Evolutionary conservation across 2,797 vertebrate species (phyloP), one percentile per base, ranked within the genome.

Genomic region (Neopelma chrysocephalum): DNA sequence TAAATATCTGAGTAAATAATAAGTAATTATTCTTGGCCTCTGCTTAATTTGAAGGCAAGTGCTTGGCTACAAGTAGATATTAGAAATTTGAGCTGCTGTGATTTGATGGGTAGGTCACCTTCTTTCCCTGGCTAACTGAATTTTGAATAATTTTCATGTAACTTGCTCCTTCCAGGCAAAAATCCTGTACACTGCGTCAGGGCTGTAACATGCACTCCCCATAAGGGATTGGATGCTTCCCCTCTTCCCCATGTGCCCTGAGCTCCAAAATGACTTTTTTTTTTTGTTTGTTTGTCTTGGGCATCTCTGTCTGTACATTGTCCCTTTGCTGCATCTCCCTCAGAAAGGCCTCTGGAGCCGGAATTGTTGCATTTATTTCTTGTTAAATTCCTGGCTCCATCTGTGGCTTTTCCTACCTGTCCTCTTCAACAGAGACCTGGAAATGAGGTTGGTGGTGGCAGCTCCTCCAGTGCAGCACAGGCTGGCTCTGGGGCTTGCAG

Each of bases 61-160:
- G 34, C 57, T 90, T 89, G 75, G 89, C 71, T 93, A 31, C 57
- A 68, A 80, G 75, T 45, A 36, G 64, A 89, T 96, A 96, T 85
- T 91, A 93, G 94, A 95, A 95, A 96, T 82, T 23, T 69, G 91
- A 97, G 90, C 96, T 90, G 90, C 91, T 95, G 91, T 90, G 94
- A 80, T 94, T 90, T 92, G 90, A 94, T 93, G 88, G 31, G 71
- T 54, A 43, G 69, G 83, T 95, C 77, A 80, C 92, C 66, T 91
- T 76, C 80, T 79, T 90, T 72, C 58, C 18, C 48, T 60, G 56
- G 66, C 32, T 82, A 79, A 45, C 62, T 87, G 77, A 84, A 77
- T 87, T 79, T 56, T 66, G 62, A 70, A 32, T 69, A 22, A 47
- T 87, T 93, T 82, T 82, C 36, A 19, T 36, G 68, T 22, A 51